A percentile compares a stretch with the other conserved stretches of the same genome.
These are phyloP conservation scores for Anniella stebbinsi DNA, from an alignment of 2,797 vertebrate species.

Conservation along the genomic window DNA sequence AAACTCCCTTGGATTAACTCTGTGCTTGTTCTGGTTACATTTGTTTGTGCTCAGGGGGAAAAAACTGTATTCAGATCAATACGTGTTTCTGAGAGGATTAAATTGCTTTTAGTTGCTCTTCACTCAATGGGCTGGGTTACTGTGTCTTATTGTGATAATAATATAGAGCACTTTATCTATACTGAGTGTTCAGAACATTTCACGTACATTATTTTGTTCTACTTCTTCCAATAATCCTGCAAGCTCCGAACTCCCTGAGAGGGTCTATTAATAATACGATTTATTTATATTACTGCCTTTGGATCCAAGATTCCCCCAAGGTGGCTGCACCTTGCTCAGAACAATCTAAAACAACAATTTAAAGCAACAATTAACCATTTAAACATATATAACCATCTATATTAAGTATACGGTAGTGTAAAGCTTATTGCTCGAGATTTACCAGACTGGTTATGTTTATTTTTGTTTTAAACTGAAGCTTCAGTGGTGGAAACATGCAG, in stretches of 20 bases:
- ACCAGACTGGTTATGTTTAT: no score
- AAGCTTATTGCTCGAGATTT: no score
- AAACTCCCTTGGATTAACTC: neutral
- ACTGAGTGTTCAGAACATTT: neutral
- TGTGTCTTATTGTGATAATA: neutral
- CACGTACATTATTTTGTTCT: neutral
- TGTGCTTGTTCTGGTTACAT: neutral
- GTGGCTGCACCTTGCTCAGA: neutral
- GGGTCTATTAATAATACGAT: neutral
- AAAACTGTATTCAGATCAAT: neutral
- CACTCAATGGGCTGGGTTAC: neutral
- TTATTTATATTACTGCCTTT: neutral
- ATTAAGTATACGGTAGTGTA: no score
- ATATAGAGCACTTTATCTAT: neutral
- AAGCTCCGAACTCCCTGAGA: neutral
- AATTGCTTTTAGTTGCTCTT: neutral
- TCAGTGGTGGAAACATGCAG: no score
- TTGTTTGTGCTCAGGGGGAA: neutral
- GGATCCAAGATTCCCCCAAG: neutral
- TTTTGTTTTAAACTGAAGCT: no score
- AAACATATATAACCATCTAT: neutral
- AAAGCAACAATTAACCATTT: neutral
- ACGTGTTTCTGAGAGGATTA: neutral
- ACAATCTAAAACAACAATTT: neutral
- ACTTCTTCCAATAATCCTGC: neutral